Evolutionary conservation across 64 coral and sea anemone genomes (phyloP).

Genomic region (Actinia tenebrosa): DNA sequence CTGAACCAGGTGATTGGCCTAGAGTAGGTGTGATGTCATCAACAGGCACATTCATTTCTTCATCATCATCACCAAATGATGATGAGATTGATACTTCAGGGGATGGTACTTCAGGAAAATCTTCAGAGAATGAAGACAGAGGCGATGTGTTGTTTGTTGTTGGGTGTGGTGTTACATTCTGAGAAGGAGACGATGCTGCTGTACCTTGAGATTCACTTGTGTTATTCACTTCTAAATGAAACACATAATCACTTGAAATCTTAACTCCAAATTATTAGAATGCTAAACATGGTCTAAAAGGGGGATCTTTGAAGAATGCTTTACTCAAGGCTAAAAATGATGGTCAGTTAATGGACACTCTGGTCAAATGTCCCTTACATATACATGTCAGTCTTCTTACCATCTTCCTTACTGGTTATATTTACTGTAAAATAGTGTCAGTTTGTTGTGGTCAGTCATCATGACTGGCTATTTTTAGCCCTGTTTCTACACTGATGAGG

Average conservation of each 20-base stretch:
- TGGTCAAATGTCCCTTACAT: too few species aligned
- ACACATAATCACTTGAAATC: not conserved
- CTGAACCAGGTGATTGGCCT: not conserved
- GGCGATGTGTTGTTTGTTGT: slow-evolving; percentile 35
- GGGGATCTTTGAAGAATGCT: too few species aligned
- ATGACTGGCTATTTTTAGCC: too few species aligned
- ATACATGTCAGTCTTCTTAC: too few species aligned
- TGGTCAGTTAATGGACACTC: too few species aligned
- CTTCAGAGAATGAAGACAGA: slow-evolving; percentile 61
- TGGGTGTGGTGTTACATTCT: not conserved
- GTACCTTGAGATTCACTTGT: slow-evolving; percentile 4
- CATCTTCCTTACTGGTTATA: too few species aligned
- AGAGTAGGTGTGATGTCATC: slow-evolving; percentile 27
- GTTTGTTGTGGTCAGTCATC: too few species aligned
- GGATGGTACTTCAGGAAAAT: slow-evolving; percentile 57
- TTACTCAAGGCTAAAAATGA: too few species aligned
- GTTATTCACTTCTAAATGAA: not conserved
- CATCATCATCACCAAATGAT: slow-evolving; percentile 71
- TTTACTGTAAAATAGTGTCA: too few species aligned
- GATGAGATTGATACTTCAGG: slow-evolving; percentile 75
- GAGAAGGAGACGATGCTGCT: not conserved
- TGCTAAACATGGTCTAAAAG: not conserved
- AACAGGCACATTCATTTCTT: slow-evolving; percentile 32
- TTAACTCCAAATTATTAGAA: not conserved
- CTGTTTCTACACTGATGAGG: too few species aligned